phyloP scores from a whole-genome alignment of 2,113 vertebrate genomes.

The Rhinolophus sinicus region DNA sequence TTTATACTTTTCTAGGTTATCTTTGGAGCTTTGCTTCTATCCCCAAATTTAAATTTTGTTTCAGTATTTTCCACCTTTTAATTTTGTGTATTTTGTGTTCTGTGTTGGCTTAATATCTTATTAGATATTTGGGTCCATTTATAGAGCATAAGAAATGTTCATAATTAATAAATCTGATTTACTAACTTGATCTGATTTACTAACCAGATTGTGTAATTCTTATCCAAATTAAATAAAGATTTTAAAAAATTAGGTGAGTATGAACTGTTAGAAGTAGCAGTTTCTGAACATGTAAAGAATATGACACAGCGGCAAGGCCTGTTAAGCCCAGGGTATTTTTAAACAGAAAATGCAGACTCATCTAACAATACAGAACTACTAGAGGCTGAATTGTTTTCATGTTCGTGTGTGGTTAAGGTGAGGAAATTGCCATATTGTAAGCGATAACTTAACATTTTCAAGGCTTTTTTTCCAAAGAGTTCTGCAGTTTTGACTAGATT shows the following conservation, averaged over 20 bases:
- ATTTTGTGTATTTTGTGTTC: background rate
- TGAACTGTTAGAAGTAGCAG: background rate
- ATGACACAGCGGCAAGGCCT: background rate
- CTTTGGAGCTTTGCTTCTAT: constrained; percentile 1
- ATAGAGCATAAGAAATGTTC: background rate
- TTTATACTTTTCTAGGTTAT: constrained; percentile 4
- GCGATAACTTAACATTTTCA: constrained; percentile 19
- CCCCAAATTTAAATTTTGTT: constrained; percentile 23
- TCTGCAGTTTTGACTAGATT: constrained; percentile 36
- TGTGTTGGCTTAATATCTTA: background rate
- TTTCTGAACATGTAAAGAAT: constrained; percentile 5
- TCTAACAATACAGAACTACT: constrained; percentile 50
- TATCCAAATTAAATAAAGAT: background rate
- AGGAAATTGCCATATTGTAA: constrained; percentile 46
- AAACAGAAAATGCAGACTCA: constrained; percentile 72
- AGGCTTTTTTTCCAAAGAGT: background rate
- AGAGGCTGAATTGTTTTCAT: background rate
- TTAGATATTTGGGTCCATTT: background rate
- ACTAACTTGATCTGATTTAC: no score
- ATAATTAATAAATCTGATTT: background rate
- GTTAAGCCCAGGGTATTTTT: background rate
- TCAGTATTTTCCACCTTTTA: background rate
- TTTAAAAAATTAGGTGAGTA: background rate
- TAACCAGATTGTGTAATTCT: constrained; percentile 4
- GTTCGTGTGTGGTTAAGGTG: constrained; percentile 49